Evolutionary conservation across 2,113 vertebrate species (phyloP).

Genomic region (Serilophus lunatus): DNA sequence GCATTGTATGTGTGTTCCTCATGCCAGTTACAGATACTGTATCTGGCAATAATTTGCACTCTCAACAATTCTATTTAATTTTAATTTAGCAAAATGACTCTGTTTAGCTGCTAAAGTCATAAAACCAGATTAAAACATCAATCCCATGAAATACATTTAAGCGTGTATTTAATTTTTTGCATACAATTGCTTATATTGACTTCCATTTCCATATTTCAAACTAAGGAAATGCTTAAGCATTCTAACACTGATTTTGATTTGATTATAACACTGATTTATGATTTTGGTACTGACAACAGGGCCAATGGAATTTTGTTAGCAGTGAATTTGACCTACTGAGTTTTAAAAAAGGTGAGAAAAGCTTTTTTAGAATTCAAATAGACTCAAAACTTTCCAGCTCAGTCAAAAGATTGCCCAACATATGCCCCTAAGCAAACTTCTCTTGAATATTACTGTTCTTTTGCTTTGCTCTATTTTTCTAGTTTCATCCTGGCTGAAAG

Average conservation of each 20-base stretch:
- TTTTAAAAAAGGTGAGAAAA: slow-evolving; percentile 34
- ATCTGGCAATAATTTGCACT: slow-evolving; percentile 58
- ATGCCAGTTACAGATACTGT: slow-evolving; percentile 29
- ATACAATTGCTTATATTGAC: not conserved
- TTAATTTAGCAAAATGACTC: slow-evolving; percentile 45
- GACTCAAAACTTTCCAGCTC: not conserved
- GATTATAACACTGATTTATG: not conserved
- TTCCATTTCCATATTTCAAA: not conserved
- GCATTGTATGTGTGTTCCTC: slow-evolving; percentile 15
- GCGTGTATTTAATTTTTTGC: slow-evolving; percentile 21
- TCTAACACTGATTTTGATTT: not conserved
- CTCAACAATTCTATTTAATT: slow-evolving; percentile 48
- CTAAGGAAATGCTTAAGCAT: not conserved
- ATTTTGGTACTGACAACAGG: not conserved
- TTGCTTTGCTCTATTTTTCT: not conserved
- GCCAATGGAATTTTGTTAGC: not conserved
- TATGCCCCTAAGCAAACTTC: not conserved
- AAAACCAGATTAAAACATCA: slow-evolving; percentile 56
- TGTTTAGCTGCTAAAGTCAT: slow-evolving; percentile 44
- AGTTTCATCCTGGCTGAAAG: slow-evolving; percentile 1
- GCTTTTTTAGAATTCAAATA: slow-evolving; percentile 19
- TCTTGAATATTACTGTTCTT: not conserved
- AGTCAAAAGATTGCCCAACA: slow-evolving; percentile 30
- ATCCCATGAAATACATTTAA: slow-evolving; percentile 8
- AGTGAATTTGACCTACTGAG: not conserved